These are phyloP conservation scores for Fregata magnificens DNA, from an alignment of 2,113 vertebrate genomes.

Conservation along the genomic window DNA sequence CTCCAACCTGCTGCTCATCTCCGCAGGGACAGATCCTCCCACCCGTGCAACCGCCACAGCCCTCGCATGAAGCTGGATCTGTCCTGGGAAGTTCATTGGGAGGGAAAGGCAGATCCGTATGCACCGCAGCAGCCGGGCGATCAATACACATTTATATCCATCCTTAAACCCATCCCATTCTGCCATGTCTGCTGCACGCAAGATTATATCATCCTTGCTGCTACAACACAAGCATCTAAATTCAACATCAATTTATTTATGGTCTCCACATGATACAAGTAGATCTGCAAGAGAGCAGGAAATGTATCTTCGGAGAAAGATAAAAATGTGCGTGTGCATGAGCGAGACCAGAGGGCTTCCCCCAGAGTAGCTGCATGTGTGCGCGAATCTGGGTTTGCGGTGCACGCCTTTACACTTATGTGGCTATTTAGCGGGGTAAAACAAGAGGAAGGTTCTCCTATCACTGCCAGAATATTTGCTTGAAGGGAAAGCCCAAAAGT, in stretches of 20 bases:
- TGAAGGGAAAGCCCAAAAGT: background rate
- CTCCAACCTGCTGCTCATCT: background rate
- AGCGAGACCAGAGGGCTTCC: background rate
- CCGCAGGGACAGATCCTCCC: background rate
- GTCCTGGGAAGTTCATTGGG: background rate
- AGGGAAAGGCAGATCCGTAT: background rate
- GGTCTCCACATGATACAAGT: slow-evolving; percentile 1
- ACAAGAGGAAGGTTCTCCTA: background rate
- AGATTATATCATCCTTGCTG: background rate
- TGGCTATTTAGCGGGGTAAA: background rate
- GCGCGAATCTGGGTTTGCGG: accelerated
- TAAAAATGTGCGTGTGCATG: background rate
- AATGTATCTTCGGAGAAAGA: background rate
- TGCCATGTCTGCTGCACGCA: background rate
- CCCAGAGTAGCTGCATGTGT: background rate
- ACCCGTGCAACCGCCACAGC: background rate
- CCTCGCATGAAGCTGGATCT: background rate
- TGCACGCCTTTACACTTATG: accelerated
- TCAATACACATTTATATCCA: background rate
- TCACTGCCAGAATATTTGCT: background rate
- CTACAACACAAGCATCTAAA: background rate
- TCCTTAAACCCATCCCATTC: background rate
- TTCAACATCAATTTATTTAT: slow-evolving; percentile 42
- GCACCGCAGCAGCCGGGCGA: background rate
- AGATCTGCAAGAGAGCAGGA: background rate